Conservation (phyloP, 2,797 vertebrate species). For the Darevskia mixta region DNA sequence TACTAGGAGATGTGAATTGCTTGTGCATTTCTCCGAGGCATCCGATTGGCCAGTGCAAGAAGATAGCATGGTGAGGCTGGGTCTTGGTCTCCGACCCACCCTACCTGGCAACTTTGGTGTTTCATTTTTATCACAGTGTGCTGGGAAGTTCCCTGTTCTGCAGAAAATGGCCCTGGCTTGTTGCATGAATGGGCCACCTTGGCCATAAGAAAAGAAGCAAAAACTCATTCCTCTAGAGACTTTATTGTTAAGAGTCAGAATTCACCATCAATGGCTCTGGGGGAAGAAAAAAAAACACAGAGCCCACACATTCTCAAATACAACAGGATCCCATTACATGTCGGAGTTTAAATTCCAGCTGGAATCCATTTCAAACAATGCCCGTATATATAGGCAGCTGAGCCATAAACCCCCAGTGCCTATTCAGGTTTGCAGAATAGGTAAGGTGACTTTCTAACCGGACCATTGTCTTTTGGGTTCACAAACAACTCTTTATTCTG, state of each 20-base stretch:
- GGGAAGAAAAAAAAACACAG: slow-evolving; percentile 21
- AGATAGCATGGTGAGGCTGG: not conserved
- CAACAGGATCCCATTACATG: slow-evolving; percentile 26
- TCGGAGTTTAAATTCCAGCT: slow-evolving; percentile 20
- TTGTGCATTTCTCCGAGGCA: not conserved
- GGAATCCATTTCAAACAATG: slow-evolving; percentile 34
- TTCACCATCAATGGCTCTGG: slow-evolving; percentile 39
- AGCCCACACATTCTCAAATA: slow-evolving; percentile 44
- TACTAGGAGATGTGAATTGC: not conserved
- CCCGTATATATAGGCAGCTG: slow-evolving; percentile 25
- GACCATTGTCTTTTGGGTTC: slow-evolving; percentile 31
- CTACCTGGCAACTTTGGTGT: not conserved
- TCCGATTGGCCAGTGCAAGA: not conserved
- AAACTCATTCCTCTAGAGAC: slow-evolving; percentile 61
- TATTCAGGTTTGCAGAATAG: slow-evolving; percentile 25
- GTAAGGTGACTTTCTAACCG: slow-evolving; percentile 12
- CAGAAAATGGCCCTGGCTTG: not conserved
- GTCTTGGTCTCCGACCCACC: not conserved
- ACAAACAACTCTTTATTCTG: not conserved
- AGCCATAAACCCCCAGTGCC: slow-evolving; percentile 28
- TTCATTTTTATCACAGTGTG: not conserved
- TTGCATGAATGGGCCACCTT: no score
- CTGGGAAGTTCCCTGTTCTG: not conserved
- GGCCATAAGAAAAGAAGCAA: slow-evolving; percentile 16
- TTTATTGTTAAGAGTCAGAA: slow-evolving; percentile 73